Percentiles rank a stretch among this genome's conserved stretches.
phyloP scores from a whole-genome alignment of 2,113 vertebrate genomes.

The Strix uralensis region DNA sequence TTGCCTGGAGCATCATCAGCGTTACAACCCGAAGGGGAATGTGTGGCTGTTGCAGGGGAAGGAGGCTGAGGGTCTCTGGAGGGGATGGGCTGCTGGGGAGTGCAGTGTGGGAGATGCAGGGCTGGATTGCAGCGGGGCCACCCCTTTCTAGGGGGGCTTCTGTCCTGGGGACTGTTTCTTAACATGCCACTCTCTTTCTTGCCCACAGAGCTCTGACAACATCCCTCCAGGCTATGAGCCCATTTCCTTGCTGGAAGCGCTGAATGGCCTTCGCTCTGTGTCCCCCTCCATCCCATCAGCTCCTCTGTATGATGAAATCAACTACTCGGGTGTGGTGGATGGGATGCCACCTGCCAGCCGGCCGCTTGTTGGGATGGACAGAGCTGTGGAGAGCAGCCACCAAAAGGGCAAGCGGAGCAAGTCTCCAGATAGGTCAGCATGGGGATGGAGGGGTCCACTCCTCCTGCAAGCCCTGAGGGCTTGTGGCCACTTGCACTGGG shows the following conservation, averaged over 20 bases:
- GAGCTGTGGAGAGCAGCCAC: constrained; percentile 80
- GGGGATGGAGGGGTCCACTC: rapidly evolving
- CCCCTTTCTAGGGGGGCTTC: neutral
- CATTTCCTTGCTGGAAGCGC: constrained; percentile 92
- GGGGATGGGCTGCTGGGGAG: neutral
- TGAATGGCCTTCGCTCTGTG: constrained; percentile 88
- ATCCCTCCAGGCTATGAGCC: constrained; percentile 95
- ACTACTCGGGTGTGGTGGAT: constrained; percentile 83
- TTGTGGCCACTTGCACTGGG: rapidly evolving
- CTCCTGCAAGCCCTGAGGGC: neutral
- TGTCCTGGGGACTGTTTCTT: neutral
- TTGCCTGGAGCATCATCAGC: neutral
- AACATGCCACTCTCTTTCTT: neutral
- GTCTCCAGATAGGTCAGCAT: constrained; percentile 90
- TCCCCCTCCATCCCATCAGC: constrained; percentile 88
- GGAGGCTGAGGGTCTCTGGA: neutral
- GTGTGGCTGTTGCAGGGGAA: neutral
- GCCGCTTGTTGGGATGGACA: constrained; percentile 80
- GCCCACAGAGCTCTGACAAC: constrained; percentile 85
- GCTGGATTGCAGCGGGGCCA: neutral
- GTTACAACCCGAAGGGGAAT: rapidly evolving
- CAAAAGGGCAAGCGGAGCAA: constrained; percentile 91
- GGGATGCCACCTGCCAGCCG: constrained; percentile 73
- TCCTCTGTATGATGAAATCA: constrained; percentile 93
- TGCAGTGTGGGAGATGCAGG: neutral